These are phyloP conservation scores for Paraplagusia blochii DNA, from an alignment of 2,113 vertebrate genomes.

Conservation along the genomic window DNA sequence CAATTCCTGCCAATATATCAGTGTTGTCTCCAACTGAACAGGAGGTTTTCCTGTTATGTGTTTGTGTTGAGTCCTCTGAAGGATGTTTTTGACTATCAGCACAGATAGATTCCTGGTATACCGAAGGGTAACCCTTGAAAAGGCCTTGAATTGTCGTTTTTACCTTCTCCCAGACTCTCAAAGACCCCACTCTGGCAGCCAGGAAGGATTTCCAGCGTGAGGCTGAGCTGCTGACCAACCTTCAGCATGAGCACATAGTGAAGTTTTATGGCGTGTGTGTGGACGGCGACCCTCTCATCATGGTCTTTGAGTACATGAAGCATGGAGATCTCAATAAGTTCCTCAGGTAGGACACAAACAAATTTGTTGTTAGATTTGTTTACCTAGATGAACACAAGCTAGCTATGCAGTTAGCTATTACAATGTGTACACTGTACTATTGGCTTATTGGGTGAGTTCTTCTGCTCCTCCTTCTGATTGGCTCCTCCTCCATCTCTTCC, in stretches of 20 bases:
- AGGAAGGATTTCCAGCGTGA: conserved; percentile 97
- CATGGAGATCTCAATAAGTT: conserved; percentile 98
- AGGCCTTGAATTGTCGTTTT: neutral
- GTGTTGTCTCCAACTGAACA: too few relatives aligned
- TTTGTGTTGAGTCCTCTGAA: too few relatives aligned
- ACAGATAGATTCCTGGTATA: neutral
- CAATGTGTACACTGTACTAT: too few relatives aligned
- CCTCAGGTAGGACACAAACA: conserved; percentile 82
- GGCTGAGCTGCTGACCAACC: conserved; percentile 92
- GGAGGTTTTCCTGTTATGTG: too few relatives aligned
- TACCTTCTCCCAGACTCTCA: conserved; percentile 80
- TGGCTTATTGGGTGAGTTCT: too few relatives aligned
- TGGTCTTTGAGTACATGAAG: conserved; percentile 99
- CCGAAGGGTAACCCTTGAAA: neutral
- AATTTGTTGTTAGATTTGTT: too few relatives aligned
- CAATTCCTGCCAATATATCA: too few relatives aligned
- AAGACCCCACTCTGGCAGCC: conserved; percentile 93
- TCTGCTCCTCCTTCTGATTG: too few relatives aligned
- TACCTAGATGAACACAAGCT: too few relatives aligned
- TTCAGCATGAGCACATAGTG: conserved; percentile 95
- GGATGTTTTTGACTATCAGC: too few relatives aligned
- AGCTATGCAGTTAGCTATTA: too few relatives aligned
- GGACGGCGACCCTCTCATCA: conserved; percentile 94
- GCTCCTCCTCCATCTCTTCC: too few relatives aligned
- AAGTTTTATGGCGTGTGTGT: conserved; percentile 97